These are phyloP conservation scores for Rhodophaea formosa DNA, from an alignment of 2,888 invertebrate species.

Conservation along the genomic window DNA sequence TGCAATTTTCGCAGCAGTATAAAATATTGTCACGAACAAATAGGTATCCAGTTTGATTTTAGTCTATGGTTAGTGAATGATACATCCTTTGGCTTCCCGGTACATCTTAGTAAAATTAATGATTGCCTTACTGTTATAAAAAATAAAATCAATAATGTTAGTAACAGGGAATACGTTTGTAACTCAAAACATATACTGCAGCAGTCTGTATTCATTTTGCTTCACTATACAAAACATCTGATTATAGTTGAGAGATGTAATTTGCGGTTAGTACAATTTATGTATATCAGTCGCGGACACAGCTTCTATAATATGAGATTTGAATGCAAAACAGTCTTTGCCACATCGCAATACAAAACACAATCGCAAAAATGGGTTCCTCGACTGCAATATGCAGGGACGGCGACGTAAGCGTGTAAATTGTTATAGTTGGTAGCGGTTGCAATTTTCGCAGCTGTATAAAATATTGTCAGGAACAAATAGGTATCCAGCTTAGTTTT, in stretches of 20 bases:
- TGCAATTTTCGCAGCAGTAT: constrained; percentile 70
- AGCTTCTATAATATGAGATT: constrained; percentile 21
- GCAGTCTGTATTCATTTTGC: too few species aligned
- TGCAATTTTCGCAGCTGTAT: constrained; percentile 70
- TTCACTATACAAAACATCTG: too few species aligned
- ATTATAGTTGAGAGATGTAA: too few species aligned
- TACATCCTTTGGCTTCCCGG: constrained; percentile 56
- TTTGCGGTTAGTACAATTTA: background rate
- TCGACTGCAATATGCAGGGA: constrained; percentile 49
- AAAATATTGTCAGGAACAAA: constrained; percentile 67
- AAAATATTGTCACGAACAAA: constrained; percentile 67
- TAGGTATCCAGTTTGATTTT: constrained; percentile 41
- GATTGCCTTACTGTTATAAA: too few species aligned
- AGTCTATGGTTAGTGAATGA: constrained; percentile 43
- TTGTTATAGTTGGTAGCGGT: constrained; percentile 70
- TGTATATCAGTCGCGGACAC: background rate
- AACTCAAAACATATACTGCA: too few species aligned
- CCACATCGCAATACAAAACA: constrained; percentile 13
- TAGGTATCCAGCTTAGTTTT: constrained; percentile 41
- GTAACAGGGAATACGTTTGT: too few species aligned
- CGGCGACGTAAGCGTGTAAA: constrained; percentile 56
- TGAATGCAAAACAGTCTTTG: constrained; percentile 14
- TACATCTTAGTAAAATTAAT: too few species aligned
- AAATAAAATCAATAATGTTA: too few species aligned
- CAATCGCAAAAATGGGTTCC: constrained; percentile 16